Evolutionary conservation across 2,888 invertebrate species (phyloP).

Genomic region (Blera fallax): DNA sequence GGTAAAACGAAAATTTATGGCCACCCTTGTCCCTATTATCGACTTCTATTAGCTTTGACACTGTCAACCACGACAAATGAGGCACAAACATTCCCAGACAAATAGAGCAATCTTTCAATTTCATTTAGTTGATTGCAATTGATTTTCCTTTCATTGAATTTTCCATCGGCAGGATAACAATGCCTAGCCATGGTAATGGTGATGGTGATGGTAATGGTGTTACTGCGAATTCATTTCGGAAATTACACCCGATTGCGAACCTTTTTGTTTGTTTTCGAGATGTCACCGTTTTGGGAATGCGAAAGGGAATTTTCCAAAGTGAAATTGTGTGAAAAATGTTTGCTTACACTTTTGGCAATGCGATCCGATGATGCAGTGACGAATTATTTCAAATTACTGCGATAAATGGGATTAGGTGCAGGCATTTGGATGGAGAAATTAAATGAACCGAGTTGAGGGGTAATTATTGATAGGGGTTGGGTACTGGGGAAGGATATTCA

Average conservation of each 20-base stretch:
- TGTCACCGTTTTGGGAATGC: background rate
- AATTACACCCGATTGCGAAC: conserved; percentile 18
- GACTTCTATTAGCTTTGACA: conserved; percentile 38
- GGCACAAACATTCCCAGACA: conserved; percentile 44
- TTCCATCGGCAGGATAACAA: background rate
- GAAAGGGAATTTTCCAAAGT: background rate
- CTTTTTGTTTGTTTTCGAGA: conserved; percentile 11
- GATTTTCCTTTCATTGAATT: conserved; percentile 32
- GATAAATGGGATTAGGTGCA: background rate
- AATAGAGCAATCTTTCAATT: conserved; percentile 54
- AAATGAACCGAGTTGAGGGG: background rate
- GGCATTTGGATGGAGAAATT: background rate
- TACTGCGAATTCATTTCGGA: conserved; percentile 18
- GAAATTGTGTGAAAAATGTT: background rate
- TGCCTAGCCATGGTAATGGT: background rate
- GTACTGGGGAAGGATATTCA: no score
- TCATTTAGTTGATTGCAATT: conserved; percentile 53
- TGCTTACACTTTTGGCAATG: background rate
- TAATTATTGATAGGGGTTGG: background rate
- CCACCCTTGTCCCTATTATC: background rate
- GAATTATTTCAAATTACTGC: conserved; percentile 12
- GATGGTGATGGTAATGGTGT: background rate
- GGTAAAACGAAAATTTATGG: conserved; percentile 23
- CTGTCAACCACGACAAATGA: conserved; percentile 48
- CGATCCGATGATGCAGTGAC: conserved; percentile 6